Conservation (phyloP, 2,888 invertebrate species). For the Beris chalybata region DNA sequence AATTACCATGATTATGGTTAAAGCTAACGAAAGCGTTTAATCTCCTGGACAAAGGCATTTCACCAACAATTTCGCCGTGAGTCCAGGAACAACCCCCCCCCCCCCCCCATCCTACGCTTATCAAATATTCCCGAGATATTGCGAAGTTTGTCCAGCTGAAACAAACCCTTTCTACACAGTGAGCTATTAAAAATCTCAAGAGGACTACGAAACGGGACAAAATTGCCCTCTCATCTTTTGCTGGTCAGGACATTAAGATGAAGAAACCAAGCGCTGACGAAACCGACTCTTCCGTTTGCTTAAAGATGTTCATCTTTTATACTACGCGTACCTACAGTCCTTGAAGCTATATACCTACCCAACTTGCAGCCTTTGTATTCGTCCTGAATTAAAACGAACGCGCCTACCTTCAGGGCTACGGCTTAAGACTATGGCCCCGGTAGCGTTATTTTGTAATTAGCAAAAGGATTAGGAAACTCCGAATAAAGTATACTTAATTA, state of each 20-base stretch:
- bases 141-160: too few species aligned
- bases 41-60: conserved; percentile 7
- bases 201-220: background rate
- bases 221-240: conserved; percentile 9
- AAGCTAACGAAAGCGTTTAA: conserved; percentile 11
- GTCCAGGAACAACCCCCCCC: background rate
- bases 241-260: conserved; percentile 9
- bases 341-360: conserved; percentile 3
- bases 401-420: conserved; percentile 13
- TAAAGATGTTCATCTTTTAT: conserved; percentile 1
- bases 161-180: too few species aligned
- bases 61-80: background rate
- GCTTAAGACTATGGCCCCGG: background rate
- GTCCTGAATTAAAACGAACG: conserved; percentile 2
- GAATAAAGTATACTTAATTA: conserved; percentile 28
- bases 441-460: conserved; percentile 27
- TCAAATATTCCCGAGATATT: too few species aligned
- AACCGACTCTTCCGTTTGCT: conserved; percentile 3
- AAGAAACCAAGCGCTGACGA: background rate
- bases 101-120: too few species aligned
- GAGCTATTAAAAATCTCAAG: too few species aligned
- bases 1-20: conserved; percentile 17
- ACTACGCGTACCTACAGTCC: background rate
- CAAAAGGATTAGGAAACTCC: conserved; percentile 27
- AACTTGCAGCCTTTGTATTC: conserved; percentile 6